These are phyloP conservation scores for sheep (Ovis aries) DNA, from an alignment of 2,113 vertebrate genomes.

Conservation along the genomic window DNA sequence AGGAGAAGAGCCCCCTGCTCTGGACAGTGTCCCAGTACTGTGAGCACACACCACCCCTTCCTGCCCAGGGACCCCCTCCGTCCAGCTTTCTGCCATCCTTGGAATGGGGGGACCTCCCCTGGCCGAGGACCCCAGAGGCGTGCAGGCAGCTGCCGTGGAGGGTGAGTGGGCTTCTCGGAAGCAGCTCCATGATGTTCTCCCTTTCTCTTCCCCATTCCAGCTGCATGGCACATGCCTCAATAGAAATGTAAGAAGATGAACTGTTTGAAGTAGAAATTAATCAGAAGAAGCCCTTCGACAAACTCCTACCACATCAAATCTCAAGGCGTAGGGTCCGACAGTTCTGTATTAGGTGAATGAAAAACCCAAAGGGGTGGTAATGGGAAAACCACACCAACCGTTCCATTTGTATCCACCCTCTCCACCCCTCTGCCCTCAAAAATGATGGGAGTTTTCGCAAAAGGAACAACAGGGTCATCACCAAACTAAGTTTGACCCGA, in stretches of 20 bases:
- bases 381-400: background rate
- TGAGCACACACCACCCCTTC: background rate
- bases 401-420: rapidly evolving
- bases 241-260: background rate
- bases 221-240: background rate
- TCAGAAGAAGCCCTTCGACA: background rate
- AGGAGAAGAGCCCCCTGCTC: background rate
- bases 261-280: background rate
- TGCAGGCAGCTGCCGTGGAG: rapidly evolving
- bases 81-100: background rate
- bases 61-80: background rate
- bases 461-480: background rate
- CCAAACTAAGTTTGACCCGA: rapidly evolving
- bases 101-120: rapidly evolving
- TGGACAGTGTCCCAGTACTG: background rate
- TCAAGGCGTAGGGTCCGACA: rapidly evolving
- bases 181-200: no score
- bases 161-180: background rate
- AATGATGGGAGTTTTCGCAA: background rate
- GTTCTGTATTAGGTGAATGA: background rate
- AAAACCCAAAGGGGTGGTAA: background rate
- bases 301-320: background rate
- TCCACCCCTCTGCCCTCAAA: rapidly evolving
- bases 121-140: background rate
- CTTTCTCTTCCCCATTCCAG: background rate